Base-by-base conservation (phyloP, 2,888 invertebrate species). In the Hartigia nigra region DNA sequence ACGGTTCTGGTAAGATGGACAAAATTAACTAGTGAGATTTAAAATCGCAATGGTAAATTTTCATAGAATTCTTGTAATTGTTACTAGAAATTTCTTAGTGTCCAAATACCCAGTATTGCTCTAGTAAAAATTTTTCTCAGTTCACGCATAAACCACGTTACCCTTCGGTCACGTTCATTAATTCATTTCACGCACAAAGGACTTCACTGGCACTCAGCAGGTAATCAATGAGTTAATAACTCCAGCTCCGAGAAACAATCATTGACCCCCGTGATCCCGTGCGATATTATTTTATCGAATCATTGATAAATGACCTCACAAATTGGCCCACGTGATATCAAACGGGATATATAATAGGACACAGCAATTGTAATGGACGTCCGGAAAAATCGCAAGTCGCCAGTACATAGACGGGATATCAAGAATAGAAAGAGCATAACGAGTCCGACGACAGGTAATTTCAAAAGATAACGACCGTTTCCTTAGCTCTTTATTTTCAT, bases 191-290 rank as follows among this genome's bases (percentile, higher is more conserved):
- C 39, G 39, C 23, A 23, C 39, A 55, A 55, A 9, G 36, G 9
- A 55, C 23, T 55, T 4, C 14, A 23, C 39, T 55, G 23, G 23
- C 23, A 77, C 83, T n/a, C 83, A 78, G 81, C 83, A 74, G 82
- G 82, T 78, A 83, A 81, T 82, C 85, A 83, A 85, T 82, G 84
- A 84, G 83, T 86, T 86, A 85, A 85, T 83, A 23, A 23, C 14
- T 55, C 39, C 14, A 14, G 23, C 2, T 5, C 9, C 39, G 23
- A 55, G 39, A 55, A 55, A 23, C 39, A 55, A 55, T 55, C 23
- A 9, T 55, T 83, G 81, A 79, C 74, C 78, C 31, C 4, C 4
- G 11, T 36, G 14, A 72, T n/a, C 69, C 36, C 31, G 11, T 12
- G 23, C 31, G 72, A 72, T 32, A 23, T 55, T 23, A 55, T 55